Conservation (phyloP, 2,113 vertebrate species). For the Nematolebias whitei region DNA sequence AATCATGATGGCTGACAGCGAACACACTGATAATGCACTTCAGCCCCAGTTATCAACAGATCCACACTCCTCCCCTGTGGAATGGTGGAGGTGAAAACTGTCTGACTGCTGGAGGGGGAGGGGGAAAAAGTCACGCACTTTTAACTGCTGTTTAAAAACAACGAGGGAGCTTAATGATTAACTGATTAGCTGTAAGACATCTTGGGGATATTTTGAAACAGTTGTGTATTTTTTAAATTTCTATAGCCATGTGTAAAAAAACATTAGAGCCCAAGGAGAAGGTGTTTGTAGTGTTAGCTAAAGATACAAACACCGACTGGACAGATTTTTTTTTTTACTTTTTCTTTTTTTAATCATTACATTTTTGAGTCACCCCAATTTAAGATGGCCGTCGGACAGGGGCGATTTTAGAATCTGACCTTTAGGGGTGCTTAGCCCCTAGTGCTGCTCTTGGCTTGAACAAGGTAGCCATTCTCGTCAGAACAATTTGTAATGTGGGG, state of each 20-base stretch:
- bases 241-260: background rate
- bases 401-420: too few species aligned
- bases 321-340: too few species aligned
- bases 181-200: conserved; percentile 10
- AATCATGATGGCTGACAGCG: conserved; percentile 75
- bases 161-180: background rate
- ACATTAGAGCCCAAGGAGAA: background rate
- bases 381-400: too few species aligned
- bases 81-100: conserved; percentile 54
- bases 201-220: conserved; percentile 12
- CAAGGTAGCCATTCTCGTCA: too few species aligned
- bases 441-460: too few species aligned
- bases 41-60: conserved; percentile 73
- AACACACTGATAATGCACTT: conserved; percentile 78
- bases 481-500: too few species aligned
- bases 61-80: conserved; percentile 64
- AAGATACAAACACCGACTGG: too few species aligned
- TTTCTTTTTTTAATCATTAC: too few species aligned
- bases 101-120: conserved; percentile 9
- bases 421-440: too few species aligned
- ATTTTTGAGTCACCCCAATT: too few species aligned
- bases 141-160: conserved; percentile 42
- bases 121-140: conserved; percentile 35
- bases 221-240: background rate
- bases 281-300: too few species aligned